These are phyloP conservation scores for Tethya wilhelma DNA, from an alignment of 37 sponge, comb jelly and placozoan species.

Conservation along the genomic window DNA sequence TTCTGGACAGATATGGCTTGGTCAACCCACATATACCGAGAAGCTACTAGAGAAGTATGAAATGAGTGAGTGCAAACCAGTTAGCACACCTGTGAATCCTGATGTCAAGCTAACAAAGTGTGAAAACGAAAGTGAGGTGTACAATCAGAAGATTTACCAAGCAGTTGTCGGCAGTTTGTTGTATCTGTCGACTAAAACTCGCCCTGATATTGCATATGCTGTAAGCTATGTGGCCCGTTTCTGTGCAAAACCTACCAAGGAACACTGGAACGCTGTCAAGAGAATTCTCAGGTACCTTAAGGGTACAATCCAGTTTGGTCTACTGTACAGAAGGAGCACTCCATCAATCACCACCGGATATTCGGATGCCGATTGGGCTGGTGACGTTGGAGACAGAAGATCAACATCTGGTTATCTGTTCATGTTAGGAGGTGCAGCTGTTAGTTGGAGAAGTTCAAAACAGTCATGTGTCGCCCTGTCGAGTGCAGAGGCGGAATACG, in stretches of 20 bases:
- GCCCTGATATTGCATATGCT: slow-evolving; percentile 49
- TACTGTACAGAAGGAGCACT: slow-evolving; percentile 13
- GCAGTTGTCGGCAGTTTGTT: slow-evolving; percentile 60
- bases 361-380: slow-evolving; percentile 66
- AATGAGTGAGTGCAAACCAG: slow-evolving; percentile 51
- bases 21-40: slow-evolving; percentile 61
- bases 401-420: slow-evolving; percentile 50
- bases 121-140: slow-evolving; percentile 18
- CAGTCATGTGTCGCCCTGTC: slow-evolving; percentile 43
- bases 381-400: slow-evolving; percentile 39
- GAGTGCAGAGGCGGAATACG: slow-evolving; percentile 60
- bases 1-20: slow-evolving; percentile 66
- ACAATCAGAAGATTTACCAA: slow-evolving; percentile 49
- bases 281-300: slow-evolving; percentile 35
- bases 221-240: slow-evolving; percentile 37
- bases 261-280: slow-evolving; percentile 55
- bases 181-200: slow-evolving; percentile 28
- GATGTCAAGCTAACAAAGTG: slow-evolving; percentile 35
- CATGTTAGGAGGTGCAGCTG: slow-evolving; percentile 28
- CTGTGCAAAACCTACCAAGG: slow-evolving; percentile 10
- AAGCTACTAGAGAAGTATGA: slow-evolving; percentile 52
- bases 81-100: slow-evolving; percentile 26
- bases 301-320: too few relatives aligned
- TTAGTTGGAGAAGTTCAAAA: slow-evolving; percentile 52
- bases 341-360: slow-evolving; percentile 21